Percentiles rank a stretch among this genome's conserved stretches.
These are phyloP conservation scores for Chauna torquata DNA, from an alignment of 2,113 vertebrate genomes.

Conservation along the genomic window DNA sequence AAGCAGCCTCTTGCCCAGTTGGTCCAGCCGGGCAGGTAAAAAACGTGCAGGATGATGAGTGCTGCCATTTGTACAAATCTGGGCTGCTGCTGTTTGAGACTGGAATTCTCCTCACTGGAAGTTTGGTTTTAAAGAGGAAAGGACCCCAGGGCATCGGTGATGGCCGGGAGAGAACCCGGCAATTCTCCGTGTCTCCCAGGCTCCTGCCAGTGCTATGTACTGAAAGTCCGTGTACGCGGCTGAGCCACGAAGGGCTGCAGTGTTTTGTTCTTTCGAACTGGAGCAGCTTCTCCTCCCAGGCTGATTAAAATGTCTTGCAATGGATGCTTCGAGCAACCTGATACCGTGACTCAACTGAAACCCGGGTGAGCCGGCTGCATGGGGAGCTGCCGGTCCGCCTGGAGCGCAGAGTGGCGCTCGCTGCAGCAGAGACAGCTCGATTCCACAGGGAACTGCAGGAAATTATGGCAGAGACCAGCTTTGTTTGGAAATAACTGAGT, in stretches of 20 bases:
- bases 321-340: background rate
- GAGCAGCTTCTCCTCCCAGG: background rate
- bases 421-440: background rate
- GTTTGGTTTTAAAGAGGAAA: background rate
- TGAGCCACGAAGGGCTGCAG: rapidly evolving
- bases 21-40: background rate
- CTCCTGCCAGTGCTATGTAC: background rate
- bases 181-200: rapidly evolving
- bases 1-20: background rate
- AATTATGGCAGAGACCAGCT: background rate
- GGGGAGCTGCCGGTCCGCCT: background rate
- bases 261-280: background rate
- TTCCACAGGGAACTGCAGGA: background rate
- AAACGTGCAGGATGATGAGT: rapidly evolving
- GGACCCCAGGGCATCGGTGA: background rate
- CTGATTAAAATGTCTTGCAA: background rate
- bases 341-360: background rate
- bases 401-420: rapidly evolving
- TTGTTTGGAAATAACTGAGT: background rate
- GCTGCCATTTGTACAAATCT: background rate
- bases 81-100: background rate
- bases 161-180: background rate
- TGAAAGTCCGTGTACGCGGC: rapidly evolving
- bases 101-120: background rate
- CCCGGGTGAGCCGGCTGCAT: background rate